A percentile compares a stretch with the other conserved stretches of the same genome.
phyloP scores from a whole-genome alignment of 1,140 invertebrate genomes.

The Whitmania pigra region DNA sequence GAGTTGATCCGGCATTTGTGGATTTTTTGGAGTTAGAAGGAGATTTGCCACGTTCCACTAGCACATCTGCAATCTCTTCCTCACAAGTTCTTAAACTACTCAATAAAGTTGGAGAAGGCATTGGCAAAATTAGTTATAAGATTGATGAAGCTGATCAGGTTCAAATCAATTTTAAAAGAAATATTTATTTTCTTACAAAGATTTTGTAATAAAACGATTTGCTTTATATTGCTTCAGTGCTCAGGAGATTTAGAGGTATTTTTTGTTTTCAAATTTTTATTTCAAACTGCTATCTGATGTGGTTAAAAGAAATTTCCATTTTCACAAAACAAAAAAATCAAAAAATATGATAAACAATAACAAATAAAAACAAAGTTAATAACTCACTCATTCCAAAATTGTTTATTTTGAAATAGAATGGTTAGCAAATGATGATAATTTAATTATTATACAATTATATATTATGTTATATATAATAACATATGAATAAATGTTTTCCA shows the following conservation, averaged over 20 bases:
- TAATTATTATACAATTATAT: too few species aligned
- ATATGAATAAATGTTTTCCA: constrained; percentile 16
- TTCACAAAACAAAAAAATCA: too few species aligned
- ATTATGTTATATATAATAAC: too few species aligned
- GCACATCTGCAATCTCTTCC: constrained; percentile 85
- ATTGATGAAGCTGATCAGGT: constrained; percentile 98
- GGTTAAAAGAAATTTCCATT: background rate
- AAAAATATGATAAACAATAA: too few species aligned
- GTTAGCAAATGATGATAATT: too few species aligned
- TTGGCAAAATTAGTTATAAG: constrained; percentile 96
- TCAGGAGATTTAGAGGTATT: background rate
- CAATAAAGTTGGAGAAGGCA: constrained; percentile 89
- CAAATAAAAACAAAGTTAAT: background rate
- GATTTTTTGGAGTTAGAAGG: constrained; percentile 88
- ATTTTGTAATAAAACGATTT: too few species aligned
- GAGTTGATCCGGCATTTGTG: constrained; percentile 84
- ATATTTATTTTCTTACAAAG: background rate
- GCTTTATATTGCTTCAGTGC: background rate
- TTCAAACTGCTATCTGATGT: background rate
- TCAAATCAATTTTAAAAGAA: constrained; percentile 35
- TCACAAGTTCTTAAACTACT: constrained; percentile 74
- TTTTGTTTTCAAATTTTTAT: background rate
- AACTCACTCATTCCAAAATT: background rate
- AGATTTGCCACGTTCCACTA: constrained; percentile 86
- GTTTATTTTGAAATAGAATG: background rate